Evolutionary conservation across 2,797 vertebrate species (phyloP), one percentile per base, ranked within the genome.

Genomic region (Peromyscus eremicus): DNA sequence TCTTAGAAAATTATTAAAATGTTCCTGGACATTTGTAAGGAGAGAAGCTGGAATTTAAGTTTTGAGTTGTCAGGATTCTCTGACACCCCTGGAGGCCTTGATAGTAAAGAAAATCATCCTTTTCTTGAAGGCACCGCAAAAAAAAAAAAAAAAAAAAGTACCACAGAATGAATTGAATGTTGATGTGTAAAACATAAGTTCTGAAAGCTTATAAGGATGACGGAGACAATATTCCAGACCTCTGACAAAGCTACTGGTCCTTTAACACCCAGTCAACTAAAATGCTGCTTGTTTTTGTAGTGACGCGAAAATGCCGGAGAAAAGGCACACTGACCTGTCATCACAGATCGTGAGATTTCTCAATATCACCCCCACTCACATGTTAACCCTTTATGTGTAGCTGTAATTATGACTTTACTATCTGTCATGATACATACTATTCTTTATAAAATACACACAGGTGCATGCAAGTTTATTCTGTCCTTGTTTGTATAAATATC

Each of bases 401-500:
- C 32, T 34, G 6, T 40, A 12, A 1, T 14, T n/a, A 13, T 27
- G 34, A 75, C 12, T 62, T 91, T 83, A 73, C 37, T 19, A 5
- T 37, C 25, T 25, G 21, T 52, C 34, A 40, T 17, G 55, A 68
- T 13, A 52, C 37, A 49, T 32, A 68, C 25, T 7, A 6, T 40
- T 79, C 17, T 2, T 2, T 25, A 49, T 64, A 23, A 96, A 89
- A 76, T 29, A 89, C 13, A 64, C 71, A 90, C 37, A 82, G 60
- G 11, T 40, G 27, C 62, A 16, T 40, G 6, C 13, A n/a, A 68
- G 43, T 71, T 89, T 0, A 8, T 83, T 75, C 57, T 64, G 13
- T 27, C 43, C 29, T 62, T 84, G 25, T 93, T 94, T 70, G n/a
- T 57, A 49, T 60, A 86, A 93, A 92, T 37, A 60, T 37, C n/a